A percentile compares a stretch with the other conserved stretches of the same genome.
Conservation (phyloP, 2,113 vertebrate species). For the Dissostichus mawsoni region DNA sequence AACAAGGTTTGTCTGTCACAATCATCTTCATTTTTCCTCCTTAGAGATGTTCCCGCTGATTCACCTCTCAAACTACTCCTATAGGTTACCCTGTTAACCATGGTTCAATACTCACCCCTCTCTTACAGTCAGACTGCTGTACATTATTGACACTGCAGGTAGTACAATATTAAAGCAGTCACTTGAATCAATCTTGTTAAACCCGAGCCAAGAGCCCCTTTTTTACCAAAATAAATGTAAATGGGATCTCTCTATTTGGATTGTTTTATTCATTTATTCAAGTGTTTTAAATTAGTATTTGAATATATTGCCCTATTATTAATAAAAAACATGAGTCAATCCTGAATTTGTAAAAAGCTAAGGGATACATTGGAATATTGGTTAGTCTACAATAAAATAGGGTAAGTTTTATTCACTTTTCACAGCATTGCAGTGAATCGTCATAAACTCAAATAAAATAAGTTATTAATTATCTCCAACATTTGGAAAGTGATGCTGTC, state of each 20-base stretch:
- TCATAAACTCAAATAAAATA: background rate
- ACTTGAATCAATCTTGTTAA: background rate
- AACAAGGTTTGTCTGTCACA: slow-evolving; percentile 74
- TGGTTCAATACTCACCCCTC: background rate
- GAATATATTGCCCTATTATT: background rate
- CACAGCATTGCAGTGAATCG: background rate
- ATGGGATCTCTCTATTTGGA: background rate
- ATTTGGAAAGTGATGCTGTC: background rate
- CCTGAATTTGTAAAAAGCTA: background rate
- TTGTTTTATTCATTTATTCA: background rate
- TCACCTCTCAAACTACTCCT: too few relatives aligned
- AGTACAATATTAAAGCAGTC: background rate
- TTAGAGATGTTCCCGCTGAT: slow-evolving; percentile 1
- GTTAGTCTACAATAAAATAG: background rate
- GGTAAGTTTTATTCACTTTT: background rate
- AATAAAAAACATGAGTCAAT: background rate
- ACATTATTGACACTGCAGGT: background rate
- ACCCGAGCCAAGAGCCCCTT: background rate
- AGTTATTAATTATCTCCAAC: too few relatives aligned
- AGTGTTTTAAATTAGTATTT: background rate
- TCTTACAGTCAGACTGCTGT: background rate
- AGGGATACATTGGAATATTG: background rate
- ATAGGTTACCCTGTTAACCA: background rate
- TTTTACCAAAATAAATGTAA: background rate
- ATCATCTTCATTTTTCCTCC: background rate